Evolutionary conservation across 2,888 invertebrate genomes (phyloP).

Genomic region (Chymomyza procnemis): DNA sequence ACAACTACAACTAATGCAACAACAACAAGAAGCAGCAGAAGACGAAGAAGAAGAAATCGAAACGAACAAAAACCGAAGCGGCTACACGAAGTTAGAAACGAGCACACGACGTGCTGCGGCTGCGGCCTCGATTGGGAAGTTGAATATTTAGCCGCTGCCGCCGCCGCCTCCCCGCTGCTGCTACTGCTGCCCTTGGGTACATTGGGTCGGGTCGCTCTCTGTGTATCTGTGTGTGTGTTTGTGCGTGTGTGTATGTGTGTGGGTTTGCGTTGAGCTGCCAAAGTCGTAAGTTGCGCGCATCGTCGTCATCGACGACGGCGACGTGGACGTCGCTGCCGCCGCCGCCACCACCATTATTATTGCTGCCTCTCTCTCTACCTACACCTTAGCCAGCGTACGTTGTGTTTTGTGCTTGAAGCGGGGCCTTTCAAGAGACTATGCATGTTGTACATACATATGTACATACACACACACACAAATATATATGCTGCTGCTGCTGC

Average conservation of each 20-base stretch:
- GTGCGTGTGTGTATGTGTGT: background rate
- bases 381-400: conserved; percentile 6
- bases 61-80: background rate
- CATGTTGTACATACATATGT: conserved; percentile 27
- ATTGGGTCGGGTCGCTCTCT: background rate
- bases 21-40: background rate
- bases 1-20: too few species aligned
- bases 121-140: conserved; percentile 1
- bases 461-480: background rate
- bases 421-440: conserved; percentile 66
- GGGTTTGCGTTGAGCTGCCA: background rate
- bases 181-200: background rate
- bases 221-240: background rate
- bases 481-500: background rate
- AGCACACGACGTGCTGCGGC: background rate
- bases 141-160: background rate
- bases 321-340: conserved; percentile 9
- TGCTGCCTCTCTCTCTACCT: conserved; percentile 10
- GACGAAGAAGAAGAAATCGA: too few species aligned
- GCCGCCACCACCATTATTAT: conserved; percentile 6
- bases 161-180: background rate
- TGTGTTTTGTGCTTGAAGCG: conserved; percentile 30
- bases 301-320: conserved; percentile 3
- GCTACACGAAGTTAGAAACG: background rate
- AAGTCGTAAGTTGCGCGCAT: conserved; percentile 8